Evolutionary conservation across 2,888 invertebrate species (phyloP), one percentile per base, ranked within the genome.

Genomic region (Drosophila fulvimacula): DNA sequence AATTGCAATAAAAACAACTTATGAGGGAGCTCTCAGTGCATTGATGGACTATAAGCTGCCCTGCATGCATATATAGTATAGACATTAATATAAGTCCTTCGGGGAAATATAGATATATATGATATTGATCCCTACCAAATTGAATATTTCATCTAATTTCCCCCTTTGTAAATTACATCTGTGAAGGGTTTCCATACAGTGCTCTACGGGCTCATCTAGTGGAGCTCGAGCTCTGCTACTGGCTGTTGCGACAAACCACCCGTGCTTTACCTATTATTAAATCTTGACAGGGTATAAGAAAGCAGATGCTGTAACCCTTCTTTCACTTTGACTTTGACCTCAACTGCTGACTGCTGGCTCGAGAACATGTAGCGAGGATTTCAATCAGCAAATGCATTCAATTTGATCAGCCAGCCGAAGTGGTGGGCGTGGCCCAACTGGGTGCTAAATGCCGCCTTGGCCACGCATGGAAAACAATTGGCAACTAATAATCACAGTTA

Each of bases 321-420:
- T 17, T 11, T n/a, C 11, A 46, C 27, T 30, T n/a, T 27, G 13
- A 27, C 3, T 44, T 64, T 39, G 19, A 32, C 17, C 46, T 57
- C 34, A 57, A 60, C 75, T 39, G 34, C 13, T 24, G 6, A 30
- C 38, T 39, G 53, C n/a, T n/a, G 32, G 44, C 19, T n/a, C 36
- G 30, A 39, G 24, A 34, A 61, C 77, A 85, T 85, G 85, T 81
- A 5, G 79, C 90, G 87, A 91, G 91, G 91, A 86, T 92, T 92
- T 90, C 82, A 92, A 92, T 92, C 92, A 92, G 88, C 86, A 92
- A 92, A 92, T 92, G 91, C 90, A 91, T 92, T 92, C 91, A 91
- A 78, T 90, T 82, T 90, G 83, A 72, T 85, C 83, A 78, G 70
- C 85, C 82, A 79, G 60, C 73, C 79, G 78, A 76, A 30, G 70